Percentiles rank a stretch among this genome's conserved stretches.
Conservation (phyloP, 2,113 vertebrate genomes). For the Elgaria multicarinata region DNA sequence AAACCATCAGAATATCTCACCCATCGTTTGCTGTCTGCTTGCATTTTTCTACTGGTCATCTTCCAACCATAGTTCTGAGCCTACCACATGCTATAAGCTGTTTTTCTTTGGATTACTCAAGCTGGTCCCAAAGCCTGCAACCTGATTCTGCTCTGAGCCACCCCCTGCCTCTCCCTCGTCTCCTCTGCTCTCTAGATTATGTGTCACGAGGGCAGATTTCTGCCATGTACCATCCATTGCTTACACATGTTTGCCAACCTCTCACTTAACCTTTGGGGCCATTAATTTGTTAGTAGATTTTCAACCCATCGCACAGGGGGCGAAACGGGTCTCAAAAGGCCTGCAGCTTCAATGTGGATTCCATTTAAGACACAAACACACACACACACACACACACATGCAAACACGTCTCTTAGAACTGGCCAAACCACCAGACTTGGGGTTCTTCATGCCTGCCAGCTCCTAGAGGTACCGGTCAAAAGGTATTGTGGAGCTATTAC, state of each 20-base stretch:
- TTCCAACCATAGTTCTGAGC: background rate
- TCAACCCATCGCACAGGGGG: slow-evolving; percentile 46
- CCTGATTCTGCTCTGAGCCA: slow-evolving; percentile 48
- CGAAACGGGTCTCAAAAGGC: slow-evolving; percentile 34
- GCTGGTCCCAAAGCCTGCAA: slow-evolving; percentile 64
- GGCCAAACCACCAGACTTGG: background rate
- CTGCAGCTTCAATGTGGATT: slow-evolving; percentile 41
- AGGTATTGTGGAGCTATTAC: too few species aligned
- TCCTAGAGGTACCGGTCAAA: too few species aligned
- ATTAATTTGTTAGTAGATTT: slow-evolving; percentile 72
- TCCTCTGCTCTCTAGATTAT: slow-evolving; percentile 7
- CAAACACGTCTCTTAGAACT: background rate
- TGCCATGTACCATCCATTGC: slow-evolving; percentile 57
- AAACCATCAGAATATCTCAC: background rate
- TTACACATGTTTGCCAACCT: slow-evolving; percentile 70
- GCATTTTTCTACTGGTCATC: background rate
- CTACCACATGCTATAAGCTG: slow-evolving; percentile 40
- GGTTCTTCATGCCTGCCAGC: too few species aligned
- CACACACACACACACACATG: too few species aligned
- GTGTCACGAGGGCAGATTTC: slow-evolving; percentile 55
- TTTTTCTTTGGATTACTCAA: slow-evolving; percentile 73
- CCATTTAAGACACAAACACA: slow-evolving; percentile 6
- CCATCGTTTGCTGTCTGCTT: background rate
- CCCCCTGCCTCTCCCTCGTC: background rate
- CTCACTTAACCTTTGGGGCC: slow-evolving; percentile 72